These are phyloP conservation scores for Agriotes lineatus DNA, from an alignment of 2,888 invertebrate genomes.

Conservation along the genomic window DNA sequence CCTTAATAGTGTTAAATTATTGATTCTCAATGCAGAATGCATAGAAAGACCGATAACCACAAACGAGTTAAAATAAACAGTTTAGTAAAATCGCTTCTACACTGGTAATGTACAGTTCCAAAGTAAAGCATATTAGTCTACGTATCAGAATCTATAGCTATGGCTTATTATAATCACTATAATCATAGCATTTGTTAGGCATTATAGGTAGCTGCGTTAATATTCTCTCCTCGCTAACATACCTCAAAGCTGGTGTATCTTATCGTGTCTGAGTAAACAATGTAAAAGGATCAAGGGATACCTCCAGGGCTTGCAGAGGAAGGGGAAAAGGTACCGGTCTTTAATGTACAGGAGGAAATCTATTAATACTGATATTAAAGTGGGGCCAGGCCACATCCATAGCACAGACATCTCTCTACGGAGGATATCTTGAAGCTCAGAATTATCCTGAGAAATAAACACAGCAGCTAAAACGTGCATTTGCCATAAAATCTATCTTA, in stretches of 20 bases:
- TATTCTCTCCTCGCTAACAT: conserved; percentile 44
- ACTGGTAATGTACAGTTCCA: too few species aligned
- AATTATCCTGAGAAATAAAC: conserved; percentile 60
- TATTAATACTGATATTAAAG: conserved; percentile 60
- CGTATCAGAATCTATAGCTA: background rate
- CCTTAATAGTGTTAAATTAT: background rate
- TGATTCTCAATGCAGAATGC: background rate
- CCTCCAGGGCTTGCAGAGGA: conserved; percentile 59
- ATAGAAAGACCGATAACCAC: background rate
- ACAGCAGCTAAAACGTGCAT: conserved; percentile 60
- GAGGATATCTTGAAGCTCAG: conserved; percentile 59
- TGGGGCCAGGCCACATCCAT: conserved; percentile 63
- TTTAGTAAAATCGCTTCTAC: background rate
- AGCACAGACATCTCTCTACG: conserved; percentile 61
- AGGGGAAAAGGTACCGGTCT: conserved; percentile 61
- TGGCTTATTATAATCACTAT: conserved; percentile 2
- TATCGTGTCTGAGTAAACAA: conserved; percentile 63
- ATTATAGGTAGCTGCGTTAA: conserved; percentile 24
- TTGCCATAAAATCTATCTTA: conserved; percentile 25
- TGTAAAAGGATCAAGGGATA: conserved; percentile 62
- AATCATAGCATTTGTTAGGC: conserved; percentile 6
- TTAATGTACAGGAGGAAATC: conserved; percentile 62
- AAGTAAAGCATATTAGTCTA: background rate
- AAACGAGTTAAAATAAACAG: background rate
- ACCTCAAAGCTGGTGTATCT: conserved; percentile 60